A percentile compares a stretch with the other conserved stretches of the same genome.
Conservation (phyloP, 37 sponge, comb jelly and placozoan genomes). For the Cliona cf. orientalis region DNA sequence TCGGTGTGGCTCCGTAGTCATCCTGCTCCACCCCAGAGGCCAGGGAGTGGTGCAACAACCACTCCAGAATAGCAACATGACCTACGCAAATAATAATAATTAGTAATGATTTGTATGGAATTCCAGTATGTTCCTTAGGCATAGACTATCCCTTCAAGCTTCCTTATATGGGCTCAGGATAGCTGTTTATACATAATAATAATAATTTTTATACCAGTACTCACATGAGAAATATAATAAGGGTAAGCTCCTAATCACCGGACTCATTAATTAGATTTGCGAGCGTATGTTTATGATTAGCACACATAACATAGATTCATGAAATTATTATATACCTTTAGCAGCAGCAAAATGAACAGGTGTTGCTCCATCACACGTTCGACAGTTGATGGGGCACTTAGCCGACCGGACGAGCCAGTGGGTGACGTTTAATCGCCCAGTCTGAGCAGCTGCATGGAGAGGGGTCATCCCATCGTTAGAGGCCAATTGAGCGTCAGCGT, state of each 20-base stretch:
- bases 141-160: no score
- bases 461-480: conserved; percentile 93
- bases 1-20: conserved; percentile 90
- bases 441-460: conserved; percentile 87
- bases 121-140: no score
- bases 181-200: background rate
- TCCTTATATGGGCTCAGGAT: no score
- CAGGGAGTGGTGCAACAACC: conserved; percentile 84
- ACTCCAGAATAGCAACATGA: conserved; percentile 86
- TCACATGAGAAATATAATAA: background rate
- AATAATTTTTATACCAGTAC: background rate
- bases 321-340: conserved; percentile 76
- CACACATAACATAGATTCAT: no score
- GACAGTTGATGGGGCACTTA: conserved; percentile 51
- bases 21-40: conserved; percentile 82
- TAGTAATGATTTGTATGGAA: no score
- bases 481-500: conserved; percentile 61
- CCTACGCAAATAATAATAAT: conserved; percentile 49
- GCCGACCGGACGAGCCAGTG: conserved; percentile 86
- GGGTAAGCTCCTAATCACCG: background rate
- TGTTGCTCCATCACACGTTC: conserved; percentile 89
- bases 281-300: no score
- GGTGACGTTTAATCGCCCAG: conserved; percentile 70
- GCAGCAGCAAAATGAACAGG: conserved; percentile 96
- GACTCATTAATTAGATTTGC: no score